phyloP scores from a whole-genome alignment of 1,140 invertebrate genomes.

The Drosophila chauvacae region DNA sequence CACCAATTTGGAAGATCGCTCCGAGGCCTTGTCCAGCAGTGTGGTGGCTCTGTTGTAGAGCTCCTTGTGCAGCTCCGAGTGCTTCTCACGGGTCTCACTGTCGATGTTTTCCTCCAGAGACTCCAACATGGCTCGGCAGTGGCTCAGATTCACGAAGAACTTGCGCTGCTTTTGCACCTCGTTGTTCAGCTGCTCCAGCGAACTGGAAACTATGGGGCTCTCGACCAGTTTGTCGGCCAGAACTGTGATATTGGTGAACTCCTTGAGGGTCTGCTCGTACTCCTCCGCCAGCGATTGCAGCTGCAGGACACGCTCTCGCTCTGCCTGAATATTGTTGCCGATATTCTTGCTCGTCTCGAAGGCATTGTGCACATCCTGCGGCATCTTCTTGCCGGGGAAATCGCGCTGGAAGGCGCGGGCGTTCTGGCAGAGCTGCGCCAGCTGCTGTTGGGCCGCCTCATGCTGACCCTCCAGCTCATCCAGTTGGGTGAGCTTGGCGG shows the following conservation, averaged over 20 bases:
- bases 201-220: constrained; percentile 89
- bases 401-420: constrained; percentile 87
- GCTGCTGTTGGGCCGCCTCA: constrained; percentile 61
- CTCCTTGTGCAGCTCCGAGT: constrained; percentile 90
- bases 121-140: constrained; percentile 92
- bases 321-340: constrained; percentile 88
- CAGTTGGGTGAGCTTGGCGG: constrained; percentile 72
- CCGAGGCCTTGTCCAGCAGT: constrained; percentile 91
- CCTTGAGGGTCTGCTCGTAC: constrained; percentile 93
- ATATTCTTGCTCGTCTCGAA: constrained; percentile 89
- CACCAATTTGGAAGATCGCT: constrained; percentile 91
- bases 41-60: constrained; percentile 90
- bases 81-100: constrained; percentile 89
- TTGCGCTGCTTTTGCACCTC: constrained; percentile 95
- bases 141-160: constrained; percentile 94
- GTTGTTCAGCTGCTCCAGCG: constrained; percentile 91
- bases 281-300: constrained; percentile 91
- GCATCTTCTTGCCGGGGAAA: constrained; percentile 88
- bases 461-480: constrained; percentile 78
- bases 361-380: constrained; percentile 87
- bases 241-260: constrained; percentile 93
- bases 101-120: constrained; percentile 93
- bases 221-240: constrained; percentile 91
- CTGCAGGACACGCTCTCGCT: constrained; percentile 91
- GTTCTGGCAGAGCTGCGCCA: constrained; percentile 85